Percentiles rank a stretch among this genome's conserved stretches.
phyloP scores from a whole-genome alignment of 2,888 invertebrate genomes.

The Zele albiditarsus region DNA sequence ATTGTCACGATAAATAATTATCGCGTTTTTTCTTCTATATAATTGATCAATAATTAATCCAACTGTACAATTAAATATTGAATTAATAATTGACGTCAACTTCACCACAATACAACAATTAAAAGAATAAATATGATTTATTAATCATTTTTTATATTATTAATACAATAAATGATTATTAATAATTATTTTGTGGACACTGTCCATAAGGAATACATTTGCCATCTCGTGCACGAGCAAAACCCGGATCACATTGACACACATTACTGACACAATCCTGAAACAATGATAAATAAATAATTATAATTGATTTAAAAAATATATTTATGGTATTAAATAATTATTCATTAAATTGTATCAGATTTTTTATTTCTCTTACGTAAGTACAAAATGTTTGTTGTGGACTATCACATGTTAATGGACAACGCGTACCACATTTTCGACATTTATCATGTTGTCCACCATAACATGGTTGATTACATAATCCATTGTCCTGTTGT shows the following conservation, averaged over 20 bases:
- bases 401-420: background rate
- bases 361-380: background rate
- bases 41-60: too few relatives aligned
- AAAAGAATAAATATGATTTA: too few relatives aligned
- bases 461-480: background rate
- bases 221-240: conserved; percentile 3
- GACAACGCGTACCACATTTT: background rate
- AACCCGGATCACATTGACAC: conserved; percentile 20
- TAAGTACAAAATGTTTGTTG: background rate
- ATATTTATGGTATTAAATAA: background rate
- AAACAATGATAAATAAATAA: conserved; percentile 1
- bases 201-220: conserved; percentile 2
- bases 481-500: background rate
- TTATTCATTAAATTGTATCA: background rate
- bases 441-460: conserved; percentile 16
- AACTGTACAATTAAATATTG: too few relatives aligned
- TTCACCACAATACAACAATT: too few relatives aligned
- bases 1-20: too few relatives aligned
- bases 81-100: too few relatives aligned
- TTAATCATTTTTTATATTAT: too few relatives aligned
- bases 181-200: background rate
- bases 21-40: too few relatives aligned
- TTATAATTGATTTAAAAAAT: background rate
- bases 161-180: too few relatives aligned
- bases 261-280: conserved; percentile 15